phyloP scores from a whole-genome alignment of 1,140 invertebrate species.

The Aplysia californica region DNA sequence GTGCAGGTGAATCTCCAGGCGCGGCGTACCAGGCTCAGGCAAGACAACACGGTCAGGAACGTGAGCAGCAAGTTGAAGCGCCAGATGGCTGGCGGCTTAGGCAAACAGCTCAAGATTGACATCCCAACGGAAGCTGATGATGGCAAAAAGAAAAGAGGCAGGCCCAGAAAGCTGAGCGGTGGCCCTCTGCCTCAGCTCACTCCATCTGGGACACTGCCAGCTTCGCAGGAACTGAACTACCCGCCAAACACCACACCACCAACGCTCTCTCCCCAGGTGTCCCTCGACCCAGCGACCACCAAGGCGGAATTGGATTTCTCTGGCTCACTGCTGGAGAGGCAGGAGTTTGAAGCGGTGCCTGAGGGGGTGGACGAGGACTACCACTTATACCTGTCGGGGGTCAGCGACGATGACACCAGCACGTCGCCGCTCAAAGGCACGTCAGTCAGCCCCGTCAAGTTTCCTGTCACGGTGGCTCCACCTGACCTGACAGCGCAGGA shows the following conservation, averaged over 20 bases:
- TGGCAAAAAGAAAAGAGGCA: neutral
- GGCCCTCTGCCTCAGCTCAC: slow-evolving; percentile 5
- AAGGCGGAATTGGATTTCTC: no score
- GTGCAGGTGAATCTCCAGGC: neutral
- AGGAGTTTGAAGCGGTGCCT: neutral
- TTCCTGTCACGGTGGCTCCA: neutral
- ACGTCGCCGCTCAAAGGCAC: neutral
- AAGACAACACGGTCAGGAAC: neutral
- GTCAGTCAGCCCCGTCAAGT: neutral
- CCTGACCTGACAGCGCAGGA: neutral
- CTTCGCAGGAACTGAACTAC: neutral
- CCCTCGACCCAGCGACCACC: neutral
- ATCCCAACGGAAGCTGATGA: neutral
- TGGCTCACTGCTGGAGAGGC: neutral
- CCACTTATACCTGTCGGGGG: slow-evolving; percentile 18
- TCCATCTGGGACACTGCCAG: neutral
- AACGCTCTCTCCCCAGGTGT: slow-evolving; percentile 2
- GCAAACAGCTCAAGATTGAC: neutral
- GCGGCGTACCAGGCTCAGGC: neutral
- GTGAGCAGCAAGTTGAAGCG: neutral
- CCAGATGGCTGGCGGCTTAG: neutral
- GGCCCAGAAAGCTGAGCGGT: neutral
- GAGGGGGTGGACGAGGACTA: slow-evolving; percentile 23
- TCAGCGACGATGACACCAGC: slow-evolving; percentile 21
- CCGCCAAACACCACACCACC: slow-evolving; percentile 2